A percentile compares a stretch with the other conserved stretches of the same genome.
phyloP scores from a whole-genome alignment of 2,888 invertebrate genomes.

The Apotomis capreana region DNA sequence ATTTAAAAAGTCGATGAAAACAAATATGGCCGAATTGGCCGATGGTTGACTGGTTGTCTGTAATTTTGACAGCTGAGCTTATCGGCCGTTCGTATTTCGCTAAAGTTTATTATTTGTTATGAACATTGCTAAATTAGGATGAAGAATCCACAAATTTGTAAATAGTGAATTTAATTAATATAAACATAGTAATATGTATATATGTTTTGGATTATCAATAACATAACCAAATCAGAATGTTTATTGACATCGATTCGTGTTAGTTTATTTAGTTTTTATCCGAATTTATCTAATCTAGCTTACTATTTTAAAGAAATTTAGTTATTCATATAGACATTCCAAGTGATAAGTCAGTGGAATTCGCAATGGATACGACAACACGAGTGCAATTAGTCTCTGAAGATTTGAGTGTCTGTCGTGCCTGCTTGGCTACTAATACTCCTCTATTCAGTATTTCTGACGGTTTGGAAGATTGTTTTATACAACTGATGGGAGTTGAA shows the following conservation, averaged over 20 bases:
- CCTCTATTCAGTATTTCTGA: conserved; percentile 25
- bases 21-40: neutral
- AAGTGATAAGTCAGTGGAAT: neutral
- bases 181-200: neutral
- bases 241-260: neutral
- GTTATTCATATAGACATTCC: neutral
- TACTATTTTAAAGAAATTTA: neutral
- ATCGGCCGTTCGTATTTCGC: neutral
- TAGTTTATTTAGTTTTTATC: neutral
- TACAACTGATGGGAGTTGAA: conserved; percentile 26
- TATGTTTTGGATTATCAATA: neutral
- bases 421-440: conserved; percentile 20
- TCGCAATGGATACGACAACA: conserved; percentile 2
- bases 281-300: neutral
- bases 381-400: conserved; percentile 18
- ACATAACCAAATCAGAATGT: neutral
- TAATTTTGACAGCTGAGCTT: neutral
- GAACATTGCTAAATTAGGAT: neutral
- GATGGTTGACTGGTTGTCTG: neutral
- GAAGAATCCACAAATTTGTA: neutral
- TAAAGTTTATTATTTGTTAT: neutral
- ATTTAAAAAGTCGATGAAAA: neutral
- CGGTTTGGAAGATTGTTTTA: conserved; percentile 20
- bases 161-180: neutral
- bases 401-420: conserved; percentile 24